Conservation (phyloP, 2,113 vertebrate genomes). For the Elephantulus edwardii region DNA sequence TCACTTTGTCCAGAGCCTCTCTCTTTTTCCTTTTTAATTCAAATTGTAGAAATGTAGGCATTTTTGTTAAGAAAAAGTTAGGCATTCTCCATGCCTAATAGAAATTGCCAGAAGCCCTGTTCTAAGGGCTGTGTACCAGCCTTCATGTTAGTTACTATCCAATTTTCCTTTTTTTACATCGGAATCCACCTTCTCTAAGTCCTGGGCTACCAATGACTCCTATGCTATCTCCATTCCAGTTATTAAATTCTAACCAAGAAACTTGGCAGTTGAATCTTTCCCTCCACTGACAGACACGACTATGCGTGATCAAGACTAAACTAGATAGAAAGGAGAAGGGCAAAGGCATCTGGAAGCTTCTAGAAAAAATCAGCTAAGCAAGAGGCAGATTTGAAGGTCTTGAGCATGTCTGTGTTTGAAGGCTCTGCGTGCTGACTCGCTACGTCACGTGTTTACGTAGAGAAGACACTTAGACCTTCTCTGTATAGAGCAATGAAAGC, state of each 20-base stretch:
- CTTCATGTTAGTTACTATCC: neutral
- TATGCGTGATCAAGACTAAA: neutral
- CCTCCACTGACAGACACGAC: neutral
- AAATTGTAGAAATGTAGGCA: neutral
- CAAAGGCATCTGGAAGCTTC: neutral
- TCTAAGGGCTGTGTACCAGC: neutral
- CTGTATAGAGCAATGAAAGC: too few relatives aligned
- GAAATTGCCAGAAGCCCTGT: too few relatives aligned
- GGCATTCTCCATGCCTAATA: neutral
- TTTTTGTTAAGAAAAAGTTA: neutral
- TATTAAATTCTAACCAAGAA: neutral
- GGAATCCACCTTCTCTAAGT: neutral
- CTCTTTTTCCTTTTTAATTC: neutral
- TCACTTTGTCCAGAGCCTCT: rapidly evolving
- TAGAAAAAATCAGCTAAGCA: neutral
- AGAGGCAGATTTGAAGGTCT: neutral
- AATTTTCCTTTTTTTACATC: neutral
- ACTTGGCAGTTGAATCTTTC: neutral
- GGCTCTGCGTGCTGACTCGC: neutral
- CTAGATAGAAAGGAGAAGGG: neutral
- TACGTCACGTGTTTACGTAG: too few relatives aligned
- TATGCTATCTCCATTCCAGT: neutral
- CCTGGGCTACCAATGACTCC: neutral
- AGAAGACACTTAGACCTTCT: too few relatives aligned
- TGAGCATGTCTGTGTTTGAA: neutral